Evolutionary conservation across 2,797 vertebrate genomes (phyloP), one percentile per base, ranked within the genome.

Genomic region (Clarias pachynema): DNA sequence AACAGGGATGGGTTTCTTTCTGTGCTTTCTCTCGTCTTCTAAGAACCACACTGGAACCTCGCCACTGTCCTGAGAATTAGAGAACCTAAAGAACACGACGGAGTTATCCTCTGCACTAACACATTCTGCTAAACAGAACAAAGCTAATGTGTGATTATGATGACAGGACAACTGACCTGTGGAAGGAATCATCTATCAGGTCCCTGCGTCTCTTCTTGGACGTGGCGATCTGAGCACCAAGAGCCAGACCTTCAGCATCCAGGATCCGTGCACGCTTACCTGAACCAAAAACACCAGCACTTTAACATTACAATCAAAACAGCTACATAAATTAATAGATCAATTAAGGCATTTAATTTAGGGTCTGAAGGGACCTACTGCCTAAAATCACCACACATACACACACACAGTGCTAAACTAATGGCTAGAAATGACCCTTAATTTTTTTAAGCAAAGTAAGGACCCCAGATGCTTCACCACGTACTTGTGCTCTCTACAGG

Each of bases 11-110:
- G 96, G 97, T 70, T 93, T 95, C 86, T 91, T 93, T n/a, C 97
- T 89, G 93, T 99, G 96, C 92, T 97, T 97, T 82, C 89, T 92
- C 82, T 99, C 98, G 60, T 99, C 97, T 1, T 96, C 93, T 0
- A 95, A 88, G 89, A 99, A 98, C 98, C 98, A 99, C 40, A 96
- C 95, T 0, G 98, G 98, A 79, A 99, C 92, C 7, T 98, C 96
- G 4, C 94, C 96, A 1, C 93, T 91, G 0, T 96, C 94, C 20
- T 99, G 97, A 0, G 97, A 98, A 88, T 90, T 95, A 0, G 97
- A 91, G 57, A 96, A 98, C 88, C 98, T 99, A 88, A 0, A 75
- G 3, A 31, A 29, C 40, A 14, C 0, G 0, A 4, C 16, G 2
- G 57, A 22, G 5, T 53, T 49, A 26, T 40, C 31, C 6, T 72